Conservation (phyloP, 2,113 vertebrate species). For the Sialia sialis region DNA sequence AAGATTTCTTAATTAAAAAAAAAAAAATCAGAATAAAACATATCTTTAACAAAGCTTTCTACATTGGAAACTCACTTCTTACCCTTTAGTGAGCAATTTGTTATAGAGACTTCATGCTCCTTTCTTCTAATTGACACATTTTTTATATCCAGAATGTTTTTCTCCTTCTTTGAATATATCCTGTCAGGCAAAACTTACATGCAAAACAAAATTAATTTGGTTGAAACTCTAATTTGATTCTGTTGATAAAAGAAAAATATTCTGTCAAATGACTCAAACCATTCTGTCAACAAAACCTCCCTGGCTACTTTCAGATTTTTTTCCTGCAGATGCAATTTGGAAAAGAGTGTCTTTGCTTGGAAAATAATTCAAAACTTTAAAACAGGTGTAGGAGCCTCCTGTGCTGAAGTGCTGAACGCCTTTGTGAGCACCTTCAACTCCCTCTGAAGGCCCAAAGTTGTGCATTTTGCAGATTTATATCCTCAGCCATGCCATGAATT, state of each 20-base stretch:
- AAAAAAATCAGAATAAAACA: not conserved
- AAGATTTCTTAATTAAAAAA: not conserved
- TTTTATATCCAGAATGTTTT: not conserved
- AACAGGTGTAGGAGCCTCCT: not conserved
- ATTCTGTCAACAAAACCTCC: conserved; percentile 9
- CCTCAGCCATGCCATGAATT: not conserved
- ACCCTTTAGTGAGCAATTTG: conserved; percentile 24
- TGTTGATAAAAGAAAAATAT: conserved; percentile 10
- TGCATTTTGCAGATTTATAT: not conserved
- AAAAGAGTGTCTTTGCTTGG: not conserved
- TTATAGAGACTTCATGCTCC: conserved; percentile 1
- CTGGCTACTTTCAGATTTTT: conserved; percentile 13
- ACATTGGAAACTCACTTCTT: not conserved
- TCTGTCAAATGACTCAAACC: not conserved
- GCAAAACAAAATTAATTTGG: conserved; percentile 21
- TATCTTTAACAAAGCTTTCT: conserved; percentile 4
- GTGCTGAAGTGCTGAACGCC: not conserved
- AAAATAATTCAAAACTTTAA: not conserved
- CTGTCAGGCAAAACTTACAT: conserved; percentile 1
- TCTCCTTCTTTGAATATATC: conserved; percentile 8
- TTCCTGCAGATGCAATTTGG: not conserved
- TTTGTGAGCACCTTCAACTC: not conserved
- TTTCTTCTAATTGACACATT: conserved; percentile 24
- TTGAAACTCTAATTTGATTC: conserved; percentile 34
- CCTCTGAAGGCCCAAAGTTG: not conserved